phyloP scores from a whole-genome alignment of 2,888 invertebrate genomes.

The Habroteleia sp. region DNA sequence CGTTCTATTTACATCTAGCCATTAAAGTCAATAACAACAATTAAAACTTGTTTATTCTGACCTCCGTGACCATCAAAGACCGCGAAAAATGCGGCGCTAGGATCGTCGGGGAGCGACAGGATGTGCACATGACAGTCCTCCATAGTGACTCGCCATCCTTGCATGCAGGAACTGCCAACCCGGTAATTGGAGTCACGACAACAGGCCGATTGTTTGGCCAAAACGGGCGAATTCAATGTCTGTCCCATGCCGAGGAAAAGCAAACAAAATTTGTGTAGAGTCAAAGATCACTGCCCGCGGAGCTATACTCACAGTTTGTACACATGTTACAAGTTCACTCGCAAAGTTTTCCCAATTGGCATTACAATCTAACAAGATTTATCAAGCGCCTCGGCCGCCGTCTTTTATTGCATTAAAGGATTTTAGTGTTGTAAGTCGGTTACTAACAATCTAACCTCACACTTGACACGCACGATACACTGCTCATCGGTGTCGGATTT shows the following conservation, averaged over 20 bases:
- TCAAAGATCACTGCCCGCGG: background rate
- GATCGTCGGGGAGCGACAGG: conserved; percentile 94
- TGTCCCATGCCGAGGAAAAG: conserved; percentile 97
- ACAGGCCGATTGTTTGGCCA: conserved; percentile 91
- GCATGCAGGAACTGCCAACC: conserved; percentile 99
- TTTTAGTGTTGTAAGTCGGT: conserved; percentile 16
- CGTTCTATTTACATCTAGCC: too few species aligned
- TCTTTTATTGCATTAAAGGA: conserved; percentile 43
- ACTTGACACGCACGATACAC: background rate
- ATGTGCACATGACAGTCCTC: conserved; percentile 99
- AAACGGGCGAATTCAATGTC: conserved; percentile 97
- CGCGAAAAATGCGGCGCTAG: conserved; percentile 95
- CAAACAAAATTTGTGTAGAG: background rate
- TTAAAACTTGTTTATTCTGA: conserved; percentile 75
- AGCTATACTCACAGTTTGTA: conserved; percentile 11
- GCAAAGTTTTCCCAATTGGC: conserved; percentile 28
- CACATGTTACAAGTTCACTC: conserved; percentile 20
- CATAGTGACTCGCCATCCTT: conserved; percentile 99
- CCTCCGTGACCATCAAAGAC: conserved; percentile 98
- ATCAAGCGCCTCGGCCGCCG: background rate
- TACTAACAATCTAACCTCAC: conserved; percentile 32
- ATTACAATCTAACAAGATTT: conserved; percentile 44
- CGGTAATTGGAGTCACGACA: conserved; percentile 87
- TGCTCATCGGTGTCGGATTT: background rate
- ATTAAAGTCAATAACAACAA: background rate